These are phyloP conservation scores for Amiota mariae DNA, from an alignment of 2,888 invertebrate species.

Conservation along the genomic window DNA sequence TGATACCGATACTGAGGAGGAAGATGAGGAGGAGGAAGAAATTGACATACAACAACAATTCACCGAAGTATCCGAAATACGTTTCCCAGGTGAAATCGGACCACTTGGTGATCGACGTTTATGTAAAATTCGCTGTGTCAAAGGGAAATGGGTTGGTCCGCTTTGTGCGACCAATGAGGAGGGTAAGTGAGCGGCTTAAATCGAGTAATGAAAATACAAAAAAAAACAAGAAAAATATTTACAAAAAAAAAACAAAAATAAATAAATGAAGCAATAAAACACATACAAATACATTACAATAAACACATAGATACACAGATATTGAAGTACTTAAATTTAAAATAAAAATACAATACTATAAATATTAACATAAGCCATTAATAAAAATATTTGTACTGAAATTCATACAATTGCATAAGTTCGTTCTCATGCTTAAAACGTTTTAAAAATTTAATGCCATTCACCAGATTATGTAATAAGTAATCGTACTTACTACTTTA, in stretches of 20 bases:
- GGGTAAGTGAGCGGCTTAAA: slow-evolving; percentile 75
- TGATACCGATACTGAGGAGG: slow-evolving; percentile 70
- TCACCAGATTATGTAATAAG: too few relatives aligned
- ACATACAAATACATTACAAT: slow-evolving; percentile 41
- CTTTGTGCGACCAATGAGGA: slow-evolving; percentile 82
- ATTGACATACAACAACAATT: slow-evolving; percentile 72
- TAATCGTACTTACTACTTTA: neutral
- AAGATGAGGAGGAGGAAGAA: slow-evolving; percentile 71
- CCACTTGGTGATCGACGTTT: slow-evolving; percentile 82
- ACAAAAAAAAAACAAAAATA: slow-evolving; percentile 31
- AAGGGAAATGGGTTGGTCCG: slow-evolving; percentile 89
- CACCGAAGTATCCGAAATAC: slow-evolving; percentile 73
- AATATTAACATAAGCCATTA: too few relatives aligned
- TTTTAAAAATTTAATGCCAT: too few relatives aligned
- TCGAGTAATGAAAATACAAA: slow-evolving; percentile 27
- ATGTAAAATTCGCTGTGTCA: slow-evolving; percentile 89
- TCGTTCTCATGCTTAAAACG: too few relatives aligned
- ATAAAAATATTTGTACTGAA: too few relatives aligned
- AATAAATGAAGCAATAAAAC: slow-evolving; percentile 32
- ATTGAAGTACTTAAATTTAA: slow-evolving; percentile 23
- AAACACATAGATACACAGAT: slow-evolving; percentile 34
- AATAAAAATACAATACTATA: too few relatives aligned
- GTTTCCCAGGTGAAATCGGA: slow-evolving; percentile 84
- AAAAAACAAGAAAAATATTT: slow-evolving; percentile 36
- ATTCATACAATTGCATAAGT: too few relatives aligned